Percentiles rank a stretch among this genome's conserved stretches.
Evolutionary conservation across 2,888 invertebrate genomes (phyloP).

Genomic region (Parnassius glacialis): DNA sequence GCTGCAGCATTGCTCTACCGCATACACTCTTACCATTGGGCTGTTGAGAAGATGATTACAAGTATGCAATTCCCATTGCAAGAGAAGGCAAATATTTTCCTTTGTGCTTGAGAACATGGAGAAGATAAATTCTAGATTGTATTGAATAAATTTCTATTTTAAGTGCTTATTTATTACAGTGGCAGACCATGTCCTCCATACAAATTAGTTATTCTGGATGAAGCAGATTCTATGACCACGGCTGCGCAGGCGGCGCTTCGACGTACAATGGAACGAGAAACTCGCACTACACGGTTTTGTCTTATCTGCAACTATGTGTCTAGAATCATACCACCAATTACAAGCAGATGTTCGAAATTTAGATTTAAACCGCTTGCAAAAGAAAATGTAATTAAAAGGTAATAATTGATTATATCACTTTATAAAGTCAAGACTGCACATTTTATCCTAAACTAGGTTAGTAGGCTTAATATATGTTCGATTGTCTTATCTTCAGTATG

Average conservation of each 20-base stretch:
- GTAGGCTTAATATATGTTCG: too few relatives aligned
- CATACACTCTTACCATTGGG: too few relatives aligned
- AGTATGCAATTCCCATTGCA: too few relatives aligned
- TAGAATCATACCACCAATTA: conserved; percentile 97
- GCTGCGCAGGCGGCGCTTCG: conserved; percentile 98
- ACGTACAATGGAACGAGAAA: conserved; percentile 98
- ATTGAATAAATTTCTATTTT: not conserved
- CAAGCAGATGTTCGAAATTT: conserved; percentile 98
- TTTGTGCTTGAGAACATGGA: too few relatives aligned
- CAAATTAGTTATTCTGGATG: conserved; percentile 98
- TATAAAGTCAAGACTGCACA: too few relatives aligned
- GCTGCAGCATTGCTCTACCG: too few relatives aligned
- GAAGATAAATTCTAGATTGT: too few relatives aligned
- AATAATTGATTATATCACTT: conserved; percentile 8
- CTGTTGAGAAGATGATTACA: too few relatives aligned
- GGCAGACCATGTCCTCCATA: conserved; percentile 95
- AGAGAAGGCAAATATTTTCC: too few relatives aligned
- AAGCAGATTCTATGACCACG: conserved; percentile 99
- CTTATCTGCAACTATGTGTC: conserved; percentile 99
- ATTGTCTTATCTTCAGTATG: too few relatives aligned
- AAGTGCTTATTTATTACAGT: conserved; percentile 53
- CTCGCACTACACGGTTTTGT: conserved; percentile 97
- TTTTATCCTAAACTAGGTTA: too few relatives aligned
- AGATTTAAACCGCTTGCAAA: conserved; percentile 95
- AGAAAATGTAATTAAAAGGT: conserved; percentile 83